These are phyloP conservation scores for Kryptopterus vitreolus DNA, from an alignment of 2,797 vertebrate species.

Conservation along the genomic window DNA sequence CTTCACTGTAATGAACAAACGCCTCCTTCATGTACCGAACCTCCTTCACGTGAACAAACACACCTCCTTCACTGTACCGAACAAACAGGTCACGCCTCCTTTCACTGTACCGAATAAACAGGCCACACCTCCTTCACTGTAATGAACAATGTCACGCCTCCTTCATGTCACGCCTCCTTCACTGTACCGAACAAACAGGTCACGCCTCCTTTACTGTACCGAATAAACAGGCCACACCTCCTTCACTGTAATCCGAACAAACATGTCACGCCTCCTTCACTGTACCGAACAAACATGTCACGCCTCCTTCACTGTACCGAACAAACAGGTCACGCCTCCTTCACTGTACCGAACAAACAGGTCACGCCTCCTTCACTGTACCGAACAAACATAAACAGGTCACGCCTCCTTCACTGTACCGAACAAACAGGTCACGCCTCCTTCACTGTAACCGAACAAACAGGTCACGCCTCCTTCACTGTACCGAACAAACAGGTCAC, in stretches of 20 bases:
- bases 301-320: background rate
- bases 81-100: background rate
- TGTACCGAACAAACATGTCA: too few species aligned
- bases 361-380: too few species aligned
- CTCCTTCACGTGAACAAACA: too few species aligned
- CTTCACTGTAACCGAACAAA: background rate
- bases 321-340: too few species aligned
- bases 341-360: too few species aligned
- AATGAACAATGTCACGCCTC: background rate
- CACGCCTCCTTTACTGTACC: background rate
- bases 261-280: too few species aligned
- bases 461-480: too few species aligned
- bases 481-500: background rate
- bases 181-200: background rate
- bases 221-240: background rate
- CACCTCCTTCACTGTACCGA: background rate
- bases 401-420: background rate
- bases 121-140: background rate
- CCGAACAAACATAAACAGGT: too few species aligned
- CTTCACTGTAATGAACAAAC: too few species aligned
- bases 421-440: background rate
- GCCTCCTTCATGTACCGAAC: too few species aligned
- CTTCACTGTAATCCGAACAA: background rate
- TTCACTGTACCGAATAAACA: background rate
- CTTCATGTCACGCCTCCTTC: background rate